Percentiles rank a stretch among this genome's conserved stretches.
These are phyloP conservation scores for Sycophila texana DNA, from an alignment of 2,888 invertebrate species.

Conservation along the genomic window DNA sequence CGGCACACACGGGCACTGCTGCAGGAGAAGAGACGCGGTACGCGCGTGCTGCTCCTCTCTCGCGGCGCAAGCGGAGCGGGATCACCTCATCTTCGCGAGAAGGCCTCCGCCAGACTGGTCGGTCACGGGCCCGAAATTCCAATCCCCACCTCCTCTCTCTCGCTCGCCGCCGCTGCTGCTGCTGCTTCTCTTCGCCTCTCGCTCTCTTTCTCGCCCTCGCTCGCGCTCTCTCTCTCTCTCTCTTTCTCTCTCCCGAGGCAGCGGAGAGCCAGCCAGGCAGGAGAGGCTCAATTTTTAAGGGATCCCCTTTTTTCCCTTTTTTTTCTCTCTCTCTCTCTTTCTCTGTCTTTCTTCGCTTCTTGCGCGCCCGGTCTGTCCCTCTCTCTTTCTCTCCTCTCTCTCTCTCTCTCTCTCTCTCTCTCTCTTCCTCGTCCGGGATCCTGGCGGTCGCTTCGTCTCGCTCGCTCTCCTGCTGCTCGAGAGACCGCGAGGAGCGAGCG, in stretches of 20 bases:
- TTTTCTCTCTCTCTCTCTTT: conserved; percentile 56
- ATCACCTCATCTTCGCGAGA: conserved; percentile 72
- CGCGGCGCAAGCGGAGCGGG: conserved; percentile 52
- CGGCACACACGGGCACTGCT: too few relatives aligned
- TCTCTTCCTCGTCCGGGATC: conserved; percentile 49
- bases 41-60: conserved; percentile 24
- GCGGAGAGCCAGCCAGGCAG: conserved; percentile 10
- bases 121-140: conserved; percentile 75
- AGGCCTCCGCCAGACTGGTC: conserved; percentile 75
- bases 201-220: conserved; percentile 42
- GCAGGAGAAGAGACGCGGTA: neutral
- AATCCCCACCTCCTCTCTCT: conserved; percentile 71
- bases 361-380: conserved; percentile 59
- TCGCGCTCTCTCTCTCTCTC: conserved; percentile 13
- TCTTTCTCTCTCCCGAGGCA: conserved; percentile 28
- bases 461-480: conserved; percentile 26
- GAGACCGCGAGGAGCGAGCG: neutral
- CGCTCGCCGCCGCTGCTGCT: conserved; percentile 8
- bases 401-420: conserved; percentile 35
- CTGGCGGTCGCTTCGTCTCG: conserved; percentile 25
- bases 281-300: conserved; percentile 72
- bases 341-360: conserved; percentile 62
- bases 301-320: conserved; percentile 70
- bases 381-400: conserved; percentile 54
- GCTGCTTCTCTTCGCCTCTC: conserved; percentile 28